Percentiles rank a stretch among this genome's conserved stretches.
Conservation (phyloP, 2,113 vertebrate species). For the Saimiri boliviensis region DNA sequence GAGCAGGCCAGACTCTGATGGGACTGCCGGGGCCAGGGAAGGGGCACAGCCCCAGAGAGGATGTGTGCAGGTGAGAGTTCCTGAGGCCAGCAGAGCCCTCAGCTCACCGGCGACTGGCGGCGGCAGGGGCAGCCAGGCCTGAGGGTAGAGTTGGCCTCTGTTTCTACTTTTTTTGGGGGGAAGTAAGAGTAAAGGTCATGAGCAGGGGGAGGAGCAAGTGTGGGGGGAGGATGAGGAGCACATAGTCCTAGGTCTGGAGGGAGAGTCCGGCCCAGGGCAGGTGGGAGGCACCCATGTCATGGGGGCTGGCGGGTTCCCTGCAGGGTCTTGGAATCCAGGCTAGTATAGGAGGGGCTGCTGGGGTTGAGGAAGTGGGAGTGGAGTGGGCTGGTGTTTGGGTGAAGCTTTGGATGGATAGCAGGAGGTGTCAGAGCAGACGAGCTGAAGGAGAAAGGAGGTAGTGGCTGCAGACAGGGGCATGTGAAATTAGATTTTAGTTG, state of each 20-base stretch:
- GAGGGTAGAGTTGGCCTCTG: neutral
- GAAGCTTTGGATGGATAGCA: neutral
- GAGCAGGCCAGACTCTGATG: neutral
- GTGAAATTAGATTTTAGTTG: neutral
- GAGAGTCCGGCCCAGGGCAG: neutral
- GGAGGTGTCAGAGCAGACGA: neutral
- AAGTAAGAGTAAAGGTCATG: neutral
- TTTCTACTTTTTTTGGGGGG: neutral
- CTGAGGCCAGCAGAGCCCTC: neutral
- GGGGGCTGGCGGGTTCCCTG: neutral
- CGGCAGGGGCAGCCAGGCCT: neutral
- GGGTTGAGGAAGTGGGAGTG: fast-evolving
- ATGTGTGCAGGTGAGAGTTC: no score
- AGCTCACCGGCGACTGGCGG: neutral
- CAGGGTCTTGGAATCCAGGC: neutral
- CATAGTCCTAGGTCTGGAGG: no score
- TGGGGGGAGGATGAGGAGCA: no score
- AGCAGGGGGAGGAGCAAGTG: neutral
- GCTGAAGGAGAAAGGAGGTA: neutral
- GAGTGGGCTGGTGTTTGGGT: no score
- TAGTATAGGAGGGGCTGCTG: neutral
- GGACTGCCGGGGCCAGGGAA: no score
- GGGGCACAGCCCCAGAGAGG: neutral
- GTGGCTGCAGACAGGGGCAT: neutral
- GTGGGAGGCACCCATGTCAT: neutral